These are phyloP conservation scores for Choloepus didactylus DNA, from an alignment of 2,797 vertebrate species.

Conservation along the genomic window DNA sequence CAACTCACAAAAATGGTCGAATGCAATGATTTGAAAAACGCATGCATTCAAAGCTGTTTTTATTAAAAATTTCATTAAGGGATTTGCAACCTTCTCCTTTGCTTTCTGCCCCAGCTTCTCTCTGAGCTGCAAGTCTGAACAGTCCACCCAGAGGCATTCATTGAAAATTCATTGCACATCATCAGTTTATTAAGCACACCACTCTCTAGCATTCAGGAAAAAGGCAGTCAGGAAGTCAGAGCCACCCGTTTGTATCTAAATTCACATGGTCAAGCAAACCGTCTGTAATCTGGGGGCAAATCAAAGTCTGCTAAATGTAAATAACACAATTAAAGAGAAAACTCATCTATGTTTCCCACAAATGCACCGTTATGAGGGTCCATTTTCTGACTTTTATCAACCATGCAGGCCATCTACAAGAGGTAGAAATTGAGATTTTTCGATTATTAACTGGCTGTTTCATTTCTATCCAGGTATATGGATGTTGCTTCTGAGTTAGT, in stretches of 20 bases:
- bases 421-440: slow-evolving; percentile 4
- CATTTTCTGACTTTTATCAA: slow-evolving; percentile 12
- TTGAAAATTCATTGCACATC: slow-evolving; percentile 80
- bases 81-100: slow-evolving; percentile 80
- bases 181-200: slow-evolving; percentile 69
- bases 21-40: slow-evolving; percentile 72
- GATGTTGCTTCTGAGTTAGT: slow-evolving; percentile 13
- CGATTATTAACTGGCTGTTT: slow-evolving; percentile 23
- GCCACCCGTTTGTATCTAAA: slow-evolving; percentile 32
- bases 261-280: slow-evolving; percentile 58
- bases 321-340: slow-evolving; percentile 61
- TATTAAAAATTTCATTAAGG: slow-evolving; percentile 86
- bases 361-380: background rate
- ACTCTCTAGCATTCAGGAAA: slow-evolving; percentile 66
- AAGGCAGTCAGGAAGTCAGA: slow-evolving; percentile 67
- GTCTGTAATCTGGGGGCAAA: slow-evolving; percentile 59
- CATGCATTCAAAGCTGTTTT: slow-evolving; percentile 81
- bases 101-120: slow-evolving; percentile 75
- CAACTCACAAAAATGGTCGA: slow-evolving; percentile 51
- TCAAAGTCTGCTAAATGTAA: slow-evolving; percentile 35
- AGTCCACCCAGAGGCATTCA: slow-evolving; percentile 73
- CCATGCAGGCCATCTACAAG: background rate
- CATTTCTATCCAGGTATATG: background rate
- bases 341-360: slow-evolving; percentile 42
- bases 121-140: slow-evolving; percentile 73